These are phyloP conservation scores for Chrysemys picta DNA, from an alignment of 2,113 vertebrate species.

Conservation along the genomic window DNA sequence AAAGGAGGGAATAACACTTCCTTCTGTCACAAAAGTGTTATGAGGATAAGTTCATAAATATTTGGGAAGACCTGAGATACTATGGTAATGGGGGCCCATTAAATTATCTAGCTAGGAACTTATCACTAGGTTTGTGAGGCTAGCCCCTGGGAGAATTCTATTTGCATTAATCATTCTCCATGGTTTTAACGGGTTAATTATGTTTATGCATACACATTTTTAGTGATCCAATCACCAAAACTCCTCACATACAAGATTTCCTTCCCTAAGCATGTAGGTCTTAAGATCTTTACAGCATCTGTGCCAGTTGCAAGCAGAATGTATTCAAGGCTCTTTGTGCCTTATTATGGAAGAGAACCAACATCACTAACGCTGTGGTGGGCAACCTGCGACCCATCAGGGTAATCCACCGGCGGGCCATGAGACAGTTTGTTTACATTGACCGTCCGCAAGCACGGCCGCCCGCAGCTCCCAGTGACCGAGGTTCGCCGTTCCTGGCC, in stretches of 20 bases:
- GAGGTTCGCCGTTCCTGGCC: too few relatives aligned
- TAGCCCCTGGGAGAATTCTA: neutral
- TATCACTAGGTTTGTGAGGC: neutral
- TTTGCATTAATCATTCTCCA: neutral
- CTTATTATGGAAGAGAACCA: neutral
- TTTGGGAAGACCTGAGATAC: neutral
- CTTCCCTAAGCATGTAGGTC: neutral
- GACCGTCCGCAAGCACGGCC: rapidly evolving
- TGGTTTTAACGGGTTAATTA: neutral
- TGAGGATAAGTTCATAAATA: neutral
- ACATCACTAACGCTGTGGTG: neutral
- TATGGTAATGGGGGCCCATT: neutral
- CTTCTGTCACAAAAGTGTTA: neutral
- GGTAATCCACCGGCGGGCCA: too few relatives aligned
- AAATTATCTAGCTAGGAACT: neutral
- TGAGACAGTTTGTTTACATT: too few relatives aligned
- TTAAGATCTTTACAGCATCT: neutral
- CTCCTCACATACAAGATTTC: neutral
- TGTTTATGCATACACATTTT: neutral
- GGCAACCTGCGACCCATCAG: too few relatives aligned
- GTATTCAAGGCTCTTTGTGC: neutral
- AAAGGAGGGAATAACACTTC: neutral
- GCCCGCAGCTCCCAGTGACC: too few relatives aligned
- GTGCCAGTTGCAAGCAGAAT: neutral
- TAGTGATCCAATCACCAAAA: neutral